A percentile compares a stretch with the other conserved stretches of the same genome.
Evolutionary conservation across 2,113 vertebrate species (phyloP).

Genomic region (Hiodon alosoides): DNA sequence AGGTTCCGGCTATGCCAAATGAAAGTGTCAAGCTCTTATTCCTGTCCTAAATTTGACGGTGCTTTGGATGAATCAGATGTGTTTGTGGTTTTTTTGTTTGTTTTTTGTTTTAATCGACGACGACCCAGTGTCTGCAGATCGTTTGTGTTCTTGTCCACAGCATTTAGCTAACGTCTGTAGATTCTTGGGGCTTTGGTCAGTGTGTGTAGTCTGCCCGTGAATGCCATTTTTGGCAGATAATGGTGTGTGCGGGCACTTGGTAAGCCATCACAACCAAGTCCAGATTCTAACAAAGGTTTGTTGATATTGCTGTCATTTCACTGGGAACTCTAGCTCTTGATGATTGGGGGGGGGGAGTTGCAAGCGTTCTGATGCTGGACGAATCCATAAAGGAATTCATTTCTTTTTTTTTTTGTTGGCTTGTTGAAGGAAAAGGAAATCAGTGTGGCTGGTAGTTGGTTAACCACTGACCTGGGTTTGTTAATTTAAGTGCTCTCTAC

Average conservation of each 20-base stretch:
- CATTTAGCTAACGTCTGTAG: not conserved
- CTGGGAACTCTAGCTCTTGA: constrained; percentile 2
- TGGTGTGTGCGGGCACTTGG: not conserved
- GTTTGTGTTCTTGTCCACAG: constrained; percentile 3
- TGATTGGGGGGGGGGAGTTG: not conserved
- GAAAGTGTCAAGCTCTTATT: no score
- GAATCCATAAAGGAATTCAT: not conserved
- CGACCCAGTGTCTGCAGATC: not conserved
- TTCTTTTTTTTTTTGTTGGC: not conserved
- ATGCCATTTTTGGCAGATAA: not conserved
- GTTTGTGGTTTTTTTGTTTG: not conserved
- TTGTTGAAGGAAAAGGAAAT: no score
- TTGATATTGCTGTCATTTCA: not conserved
- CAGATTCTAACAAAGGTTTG: not conserved
- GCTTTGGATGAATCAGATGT: no score
- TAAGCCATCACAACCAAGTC: not conserved
- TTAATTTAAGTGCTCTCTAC: not conserved
- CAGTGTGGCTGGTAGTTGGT: no score
- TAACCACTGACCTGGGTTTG: no score
- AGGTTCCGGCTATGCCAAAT: no score
- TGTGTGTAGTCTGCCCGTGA: not conserved
- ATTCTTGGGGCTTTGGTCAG: not conserved
- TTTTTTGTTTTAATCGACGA: not conserved
- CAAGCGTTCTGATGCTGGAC: no score
- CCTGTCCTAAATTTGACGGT: no score